Percentiles rank a stretch among this genome's conserved stretches.
These are phyloP conservation scores for Sceloporus tristichus DNA, from an alignment of 2,113 vertebrate species.

Conservation along the genomic window DNA sequence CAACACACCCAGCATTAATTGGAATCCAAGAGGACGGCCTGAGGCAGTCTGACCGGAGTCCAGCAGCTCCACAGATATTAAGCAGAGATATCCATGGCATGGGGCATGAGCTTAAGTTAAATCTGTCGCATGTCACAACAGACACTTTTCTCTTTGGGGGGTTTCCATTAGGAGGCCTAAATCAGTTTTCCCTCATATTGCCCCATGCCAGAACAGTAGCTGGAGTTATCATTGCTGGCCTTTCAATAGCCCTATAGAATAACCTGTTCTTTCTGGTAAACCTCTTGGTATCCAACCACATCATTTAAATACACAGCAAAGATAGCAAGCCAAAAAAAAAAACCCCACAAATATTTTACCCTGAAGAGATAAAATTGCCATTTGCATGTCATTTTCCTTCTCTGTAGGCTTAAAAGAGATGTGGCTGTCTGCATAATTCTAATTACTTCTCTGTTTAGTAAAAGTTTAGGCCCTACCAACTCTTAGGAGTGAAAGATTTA, in stretches of 20 bases:
- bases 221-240: background rate
- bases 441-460: background rate
- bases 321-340: background rate
- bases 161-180: conserved; percentile 19
- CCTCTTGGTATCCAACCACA: background rate
- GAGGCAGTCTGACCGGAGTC: conserved; percentile 63
- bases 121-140: conserved; percentile 53
- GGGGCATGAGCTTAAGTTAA: conserved; percentile 72
- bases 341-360: background rate
- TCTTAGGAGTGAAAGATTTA: background rate
- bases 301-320: background rate
- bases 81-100: conserved; percentile 61
- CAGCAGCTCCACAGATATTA: conserved; percentile 58
- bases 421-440: background rate
- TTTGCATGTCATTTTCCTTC: background rate
- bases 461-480: background rate
- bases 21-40: conserved; percentile 61
- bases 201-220: conserved; percentile 36
- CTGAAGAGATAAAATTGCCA: background rate
- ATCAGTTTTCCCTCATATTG: conserved; percentile 7
- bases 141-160: conserved; percentile 30
- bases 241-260: background rate
- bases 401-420: background rate
- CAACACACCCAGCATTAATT: conserved; percentile 63
- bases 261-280: conserved; percentile 16